Conservation (phyloP, 2,113 vertebrate genomes). For the Psittacus erithacus region DNA sequence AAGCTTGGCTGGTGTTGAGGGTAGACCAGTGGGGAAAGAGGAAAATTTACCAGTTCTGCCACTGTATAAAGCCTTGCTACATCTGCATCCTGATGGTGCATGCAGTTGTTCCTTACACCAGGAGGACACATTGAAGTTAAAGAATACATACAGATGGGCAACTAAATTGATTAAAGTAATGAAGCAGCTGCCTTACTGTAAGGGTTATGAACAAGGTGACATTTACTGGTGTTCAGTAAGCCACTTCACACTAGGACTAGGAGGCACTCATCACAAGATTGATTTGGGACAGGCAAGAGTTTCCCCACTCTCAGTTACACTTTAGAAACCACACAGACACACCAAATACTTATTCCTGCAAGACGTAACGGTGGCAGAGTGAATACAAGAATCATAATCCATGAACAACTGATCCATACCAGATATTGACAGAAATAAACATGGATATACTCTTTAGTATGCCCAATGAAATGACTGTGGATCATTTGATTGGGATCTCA, state of each 20-base stretch:
- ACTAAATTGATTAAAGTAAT: neutral
- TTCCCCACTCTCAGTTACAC: neutral
- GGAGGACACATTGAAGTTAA: neutral
- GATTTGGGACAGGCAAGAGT: neutral
- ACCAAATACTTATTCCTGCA: neutral
- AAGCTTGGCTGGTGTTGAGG: neutral
- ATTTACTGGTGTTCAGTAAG: neutral
- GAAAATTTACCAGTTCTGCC: neutral
- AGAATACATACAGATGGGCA: neutral
- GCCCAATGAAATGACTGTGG: accelerated
- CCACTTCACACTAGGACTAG: neutral
- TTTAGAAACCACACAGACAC: neutral
- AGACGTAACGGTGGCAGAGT: neutral
- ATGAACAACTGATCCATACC: neutral
- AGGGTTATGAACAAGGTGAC: neutral
- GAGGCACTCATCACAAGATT: neutral
- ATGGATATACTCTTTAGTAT: neutral
- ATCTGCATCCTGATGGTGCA: neutral
- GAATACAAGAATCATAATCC: neutral
- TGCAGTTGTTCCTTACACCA: neutral
- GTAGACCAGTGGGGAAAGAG: neutral
- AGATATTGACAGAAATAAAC: neutral
- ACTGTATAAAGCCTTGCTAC: neutral
- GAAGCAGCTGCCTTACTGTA: neutral
- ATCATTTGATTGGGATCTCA: neutral